Percentiles rank a stretch among this genome's conserved stretches.
Evolutionary conservation across 2,888 invertebrate genomes (phyloP).

Genomic region (Hoplodrina ambigua): DNA sequence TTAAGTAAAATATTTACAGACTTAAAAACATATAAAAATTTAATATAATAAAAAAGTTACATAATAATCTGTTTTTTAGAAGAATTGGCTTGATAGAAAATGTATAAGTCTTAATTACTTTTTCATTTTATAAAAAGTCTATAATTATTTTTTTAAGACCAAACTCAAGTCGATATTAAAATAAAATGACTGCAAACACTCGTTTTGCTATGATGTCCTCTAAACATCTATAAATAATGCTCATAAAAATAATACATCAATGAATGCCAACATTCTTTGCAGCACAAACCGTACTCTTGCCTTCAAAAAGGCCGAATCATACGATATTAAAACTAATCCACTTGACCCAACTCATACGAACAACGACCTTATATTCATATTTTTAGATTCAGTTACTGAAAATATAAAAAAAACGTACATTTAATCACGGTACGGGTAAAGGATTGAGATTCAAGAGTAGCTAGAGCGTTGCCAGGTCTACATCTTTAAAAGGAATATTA

Average conservation of each 20-base stretch:
- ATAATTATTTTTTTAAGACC: constrained; percentile 8
- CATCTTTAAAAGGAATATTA: no score
- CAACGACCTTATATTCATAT: constrained; percentile 28
- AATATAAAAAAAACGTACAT: no score
- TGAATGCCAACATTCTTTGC: constrained; percentile 46
- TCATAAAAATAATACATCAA: constrained; percentile 35
- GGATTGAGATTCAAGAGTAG: no score
- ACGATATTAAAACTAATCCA: constrained; percentile 21
- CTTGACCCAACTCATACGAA: constrained; percentile 39
- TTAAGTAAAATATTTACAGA: no score
- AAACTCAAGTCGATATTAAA: constrained; percentile 17
- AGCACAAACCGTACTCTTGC: constrained; percentile 11
- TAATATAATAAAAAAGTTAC: no score
- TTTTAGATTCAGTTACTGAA: constrained; percentile 27
- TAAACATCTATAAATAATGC: constrained; percentile 36
- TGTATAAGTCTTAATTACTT: not conserved
- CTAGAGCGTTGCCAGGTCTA: no score
- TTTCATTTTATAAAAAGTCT: not conserved
- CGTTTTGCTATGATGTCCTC: constrained; percentile 27
- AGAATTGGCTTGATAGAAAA: no score
- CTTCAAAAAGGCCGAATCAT: constrained; percentile 50
- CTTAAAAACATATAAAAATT: no score
- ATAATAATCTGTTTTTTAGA: no score
- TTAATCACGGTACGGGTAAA: no score
- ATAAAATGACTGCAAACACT: constrained; percentile 11